A percentile compares a stretch with the other conserved stretches of the same genome.
Evolutionary conservation across 1,140 invertebrate species (phyloP).

Genomic region (Cotesia vestalis): DNA sequence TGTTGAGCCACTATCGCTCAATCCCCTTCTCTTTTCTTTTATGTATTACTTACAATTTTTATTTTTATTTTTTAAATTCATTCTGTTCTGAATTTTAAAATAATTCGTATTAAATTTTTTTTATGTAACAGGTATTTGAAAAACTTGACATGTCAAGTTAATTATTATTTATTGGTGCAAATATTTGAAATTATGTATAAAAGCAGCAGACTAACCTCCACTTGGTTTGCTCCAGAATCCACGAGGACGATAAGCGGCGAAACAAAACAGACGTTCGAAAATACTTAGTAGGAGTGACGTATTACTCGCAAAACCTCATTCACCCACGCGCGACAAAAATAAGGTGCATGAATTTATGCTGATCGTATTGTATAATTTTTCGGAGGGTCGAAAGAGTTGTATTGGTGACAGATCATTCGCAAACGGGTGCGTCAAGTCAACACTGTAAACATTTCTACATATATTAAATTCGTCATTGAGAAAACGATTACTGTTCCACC

Average conservation of each 20-base stretch:
- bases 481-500: no score
- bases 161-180: not conserved
- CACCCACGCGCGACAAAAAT: conserved; percentile 59
- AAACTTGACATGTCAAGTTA: no score
- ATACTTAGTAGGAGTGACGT: conserved; percentile 28
- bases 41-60: not conserved
- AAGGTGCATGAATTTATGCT: conserved; percentile 34
- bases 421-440: not conserved
- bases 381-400: conserved; percentile 13
- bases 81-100: conserved; percentile 18
- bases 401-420: conserved; percentile 17
- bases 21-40: conserved; percentile 5
- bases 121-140: not conserved
- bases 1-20: conserved; percentile 10
- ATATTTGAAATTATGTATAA: not conserved
- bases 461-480: not conserved
- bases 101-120: not conserved
- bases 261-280: conserved; percentile 31
- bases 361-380: conserved; percentile 16
- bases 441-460: not conserved
- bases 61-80: not conserved
- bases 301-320: conserved; percentile 50
- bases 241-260: conserved; percentile 9
- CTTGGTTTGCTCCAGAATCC: not conserved
- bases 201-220: conserved; percentile 8